These are phyloP conservation scores for Gallinago media DNA, from an alignment of 2,113 vertebrate species.

Conservation along the genomic window DNA sequence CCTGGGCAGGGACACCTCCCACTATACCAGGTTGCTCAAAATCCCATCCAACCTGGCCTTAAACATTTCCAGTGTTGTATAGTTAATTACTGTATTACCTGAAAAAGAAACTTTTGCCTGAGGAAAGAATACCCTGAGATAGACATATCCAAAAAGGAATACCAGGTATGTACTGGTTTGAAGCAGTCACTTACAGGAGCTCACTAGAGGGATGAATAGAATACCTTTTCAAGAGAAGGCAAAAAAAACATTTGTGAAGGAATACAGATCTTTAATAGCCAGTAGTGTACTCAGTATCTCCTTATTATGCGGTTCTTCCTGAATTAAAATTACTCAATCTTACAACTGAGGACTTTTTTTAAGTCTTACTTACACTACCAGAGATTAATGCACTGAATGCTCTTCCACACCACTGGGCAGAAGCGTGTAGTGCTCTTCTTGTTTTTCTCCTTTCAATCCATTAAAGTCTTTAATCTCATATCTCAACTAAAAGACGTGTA, in stretches of 20 bases:
- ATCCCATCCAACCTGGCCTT: too few relatives aligned
- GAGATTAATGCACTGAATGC: neutral
- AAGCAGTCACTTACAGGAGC: neutral
- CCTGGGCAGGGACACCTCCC: too few relatives aligned
- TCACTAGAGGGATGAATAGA: neutral
- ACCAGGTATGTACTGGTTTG: neutral
- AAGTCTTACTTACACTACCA: neutral
- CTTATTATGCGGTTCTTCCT: neutral
- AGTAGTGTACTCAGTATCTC: neutral
- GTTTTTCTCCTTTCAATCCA: neutral
- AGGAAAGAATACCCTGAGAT: neutral
- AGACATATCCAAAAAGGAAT: neutral
- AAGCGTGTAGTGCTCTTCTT: neutral
- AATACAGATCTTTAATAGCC: neutral
- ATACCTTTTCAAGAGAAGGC: neutral
- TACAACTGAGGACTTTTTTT: neutral
- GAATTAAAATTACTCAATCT: constrained; percentile 14
- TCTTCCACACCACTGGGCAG: neutral
- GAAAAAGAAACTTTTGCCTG: neutral
- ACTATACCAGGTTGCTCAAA: too few relatives aligned
- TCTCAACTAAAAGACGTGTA: neutral
- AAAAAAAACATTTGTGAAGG: neutral
- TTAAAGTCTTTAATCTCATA: neutral
- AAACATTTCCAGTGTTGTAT: neutral
- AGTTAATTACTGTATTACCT: neutral